phyloP scores from a whole-genome alignment of 1,140 invertebrate genomes.

The Bombus confusus region DNA sequence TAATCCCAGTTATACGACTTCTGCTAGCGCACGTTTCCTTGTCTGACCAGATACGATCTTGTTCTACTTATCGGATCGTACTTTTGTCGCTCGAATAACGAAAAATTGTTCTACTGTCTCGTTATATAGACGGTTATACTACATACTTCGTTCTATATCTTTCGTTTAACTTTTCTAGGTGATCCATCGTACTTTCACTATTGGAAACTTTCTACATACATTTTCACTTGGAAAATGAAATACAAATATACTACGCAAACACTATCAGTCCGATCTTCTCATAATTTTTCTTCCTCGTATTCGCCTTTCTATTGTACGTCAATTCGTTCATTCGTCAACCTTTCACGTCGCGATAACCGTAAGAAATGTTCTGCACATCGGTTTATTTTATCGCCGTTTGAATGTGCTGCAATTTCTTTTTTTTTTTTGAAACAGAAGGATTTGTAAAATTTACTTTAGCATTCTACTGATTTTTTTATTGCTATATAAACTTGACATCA shows the following conservation, averaged over 20 bases:
- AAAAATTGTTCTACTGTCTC: neutral
- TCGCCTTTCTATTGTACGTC: neutral
- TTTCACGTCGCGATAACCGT: neutral
- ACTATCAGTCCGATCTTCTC: neutral
- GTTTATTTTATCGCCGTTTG: neutral
- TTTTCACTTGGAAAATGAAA: neutral
- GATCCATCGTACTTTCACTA: neutral
- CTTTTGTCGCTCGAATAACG: neutral
- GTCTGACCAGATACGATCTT: neutral
- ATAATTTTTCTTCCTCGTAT: neutral
- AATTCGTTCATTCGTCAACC: neutral
- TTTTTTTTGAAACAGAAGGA: neutral
- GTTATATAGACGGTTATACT: neutral
- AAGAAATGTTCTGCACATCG: neutral
- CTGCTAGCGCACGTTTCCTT: too few species aligned
- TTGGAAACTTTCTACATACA: neutral
- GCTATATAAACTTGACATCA: neutral
- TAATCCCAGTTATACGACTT: neutral
- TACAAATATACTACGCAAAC: neutral
- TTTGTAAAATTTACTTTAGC: neutral
- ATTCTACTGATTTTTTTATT: neutral
- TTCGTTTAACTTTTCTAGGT: neutral
- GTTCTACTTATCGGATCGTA: neutral
- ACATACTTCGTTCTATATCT: neutral
- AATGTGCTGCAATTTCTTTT: neutral